Percentiles rank a stretch among this genome's conserved stretches.
Conservation (phyloP, 2,797 vertebrate genomes). For the Liasis olivaceus region DNA sequence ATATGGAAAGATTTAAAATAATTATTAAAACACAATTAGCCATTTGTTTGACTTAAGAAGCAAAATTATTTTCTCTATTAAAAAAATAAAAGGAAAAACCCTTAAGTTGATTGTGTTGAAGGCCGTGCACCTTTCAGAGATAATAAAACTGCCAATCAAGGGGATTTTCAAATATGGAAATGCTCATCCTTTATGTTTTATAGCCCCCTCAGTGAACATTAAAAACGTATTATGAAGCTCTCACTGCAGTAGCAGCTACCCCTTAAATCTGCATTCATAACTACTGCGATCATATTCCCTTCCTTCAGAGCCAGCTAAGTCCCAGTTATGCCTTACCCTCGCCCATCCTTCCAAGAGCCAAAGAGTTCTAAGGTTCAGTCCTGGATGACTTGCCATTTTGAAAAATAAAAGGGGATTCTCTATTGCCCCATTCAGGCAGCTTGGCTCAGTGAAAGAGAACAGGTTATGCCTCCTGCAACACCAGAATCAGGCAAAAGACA, state of each 20-base stretch:
- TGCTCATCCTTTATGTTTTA: conserved; percentile 76
- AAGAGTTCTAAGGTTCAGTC: neutral
- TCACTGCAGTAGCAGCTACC: conserved; percentile 29
- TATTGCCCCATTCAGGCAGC: neutral
- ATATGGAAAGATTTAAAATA: conserved; percentile 83
- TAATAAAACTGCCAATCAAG: conserved; percentile 83
- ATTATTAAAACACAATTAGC: conserved; percentile 84
- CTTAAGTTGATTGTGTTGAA: conserved; percentile 78
- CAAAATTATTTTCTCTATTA: conserved; percentile 71
- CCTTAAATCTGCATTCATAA: conserved; percentile 53
- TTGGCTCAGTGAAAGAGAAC: neutral
- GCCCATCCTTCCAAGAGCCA: conserved; percentile 46
- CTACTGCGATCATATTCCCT: conserved; percentile 41
- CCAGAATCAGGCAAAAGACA: neutral
- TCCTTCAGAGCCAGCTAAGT: neutral
- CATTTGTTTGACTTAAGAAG: conserved; percentile 77
- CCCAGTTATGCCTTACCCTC: neutral
- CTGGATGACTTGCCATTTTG: neutral
- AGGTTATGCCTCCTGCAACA: neutral
- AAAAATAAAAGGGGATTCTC: neutral
- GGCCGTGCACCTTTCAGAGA: conserved; percentile 77
- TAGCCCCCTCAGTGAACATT: conserved; percentile 75
- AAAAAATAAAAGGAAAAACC: conserved; percentile 56
- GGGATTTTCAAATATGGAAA: conserved; percentile 70
- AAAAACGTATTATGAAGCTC: conserved; percentile 73